A percentile compares a stretch with the other conserved stretches of the same genome.
phyloP scores from a whole-genome alignment of 2,888 invertebrate species.

The Ceraclea dissimilis region DNA sequence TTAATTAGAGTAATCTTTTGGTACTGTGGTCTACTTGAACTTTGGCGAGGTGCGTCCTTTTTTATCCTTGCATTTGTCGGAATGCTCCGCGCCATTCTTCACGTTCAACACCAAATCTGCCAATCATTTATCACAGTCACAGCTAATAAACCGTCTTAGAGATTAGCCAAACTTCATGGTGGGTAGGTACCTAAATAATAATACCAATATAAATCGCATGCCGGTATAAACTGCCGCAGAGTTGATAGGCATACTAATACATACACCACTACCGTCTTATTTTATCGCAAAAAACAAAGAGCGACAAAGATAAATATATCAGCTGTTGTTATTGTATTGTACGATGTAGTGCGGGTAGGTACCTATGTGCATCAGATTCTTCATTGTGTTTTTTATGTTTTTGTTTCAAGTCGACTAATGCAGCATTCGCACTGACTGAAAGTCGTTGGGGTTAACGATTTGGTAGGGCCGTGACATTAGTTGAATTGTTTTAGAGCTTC shows the following conservation, averaged over 20 bases:
- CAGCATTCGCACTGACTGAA: not conserved
- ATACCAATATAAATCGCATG: no score
- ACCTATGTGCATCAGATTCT: not conserved
- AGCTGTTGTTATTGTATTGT: not conserved
- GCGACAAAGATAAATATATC: not conserved
- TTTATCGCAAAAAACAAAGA: not conserved
- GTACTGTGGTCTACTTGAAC: no score
- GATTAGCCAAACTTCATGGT: not conserved
- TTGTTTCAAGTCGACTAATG: not conserved
- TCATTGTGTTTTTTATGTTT: not conserved
- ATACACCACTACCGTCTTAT: not conserved
- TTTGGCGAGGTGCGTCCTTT: not conserved
- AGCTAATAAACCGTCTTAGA: not conserved
- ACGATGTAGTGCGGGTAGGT: no score
- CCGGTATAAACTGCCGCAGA: no score
- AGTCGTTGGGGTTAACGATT: slow-evolving; percentile 1
- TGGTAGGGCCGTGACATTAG: not conserved
- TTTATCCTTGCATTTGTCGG: not conserved
- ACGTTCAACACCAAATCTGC: slow-evolving; percentile 1
- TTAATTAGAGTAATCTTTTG: no score
- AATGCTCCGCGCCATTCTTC: not conserved
- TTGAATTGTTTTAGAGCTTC: not conserved
- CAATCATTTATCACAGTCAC: slow-evolving; percentile 2
- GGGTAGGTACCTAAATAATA: no score
- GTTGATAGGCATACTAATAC: no score